These are phyloP conservation scores for Nyctibius grandis DNA, from an alignment of 2,797 vertebrate genomes.

Conservation along the genomic window DNA sequence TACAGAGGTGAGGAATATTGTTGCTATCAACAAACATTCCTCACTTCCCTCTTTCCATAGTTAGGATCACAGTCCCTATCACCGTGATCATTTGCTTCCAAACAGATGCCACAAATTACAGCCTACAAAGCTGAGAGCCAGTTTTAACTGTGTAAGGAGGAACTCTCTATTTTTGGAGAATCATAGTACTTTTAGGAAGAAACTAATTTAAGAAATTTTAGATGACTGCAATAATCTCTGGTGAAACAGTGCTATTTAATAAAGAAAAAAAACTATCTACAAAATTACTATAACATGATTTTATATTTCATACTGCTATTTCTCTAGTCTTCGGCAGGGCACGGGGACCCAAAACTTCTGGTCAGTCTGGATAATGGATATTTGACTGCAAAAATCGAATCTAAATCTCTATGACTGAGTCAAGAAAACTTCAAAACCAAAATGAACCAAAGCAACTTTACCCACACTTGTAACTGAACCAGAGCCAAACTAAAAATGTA, in stretches of 20 bases:
- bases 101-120: not conserved
- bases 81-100: not conserved
- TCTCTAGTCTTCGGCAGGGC: not conserved
- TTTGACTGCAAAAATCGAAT: not conserved
- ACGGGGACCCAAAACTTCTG: not conserved
- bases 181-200: not conserved
- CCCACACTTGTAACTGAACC: not conserved
- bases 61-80: not conserved
- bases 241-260: not conserved
- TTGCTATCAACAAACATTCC: not conserved
- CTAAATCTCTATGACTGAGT: not conserved
- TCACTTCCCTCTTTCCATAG: not conserved
- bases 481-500: not conserved
- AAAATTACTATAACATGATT: not conserved
- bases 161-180: not conserved
- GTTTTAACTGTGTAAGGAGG: not conserved
- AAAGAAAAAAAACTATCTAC: not conserved
- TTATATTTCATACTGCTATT: not conserved
- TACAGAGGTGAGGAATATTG: not conserved
- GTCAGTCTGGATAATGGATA: not conserved
- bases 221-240: not conserved
- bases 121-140: not conserved
- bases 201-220: not conserved
- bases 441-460: not conserved
- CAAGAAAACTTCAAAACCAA: not conserved